phyloP scores from a whole-genome alignment of 1,140 invertebrate species.

The Centruroides vittatus region DNA sequence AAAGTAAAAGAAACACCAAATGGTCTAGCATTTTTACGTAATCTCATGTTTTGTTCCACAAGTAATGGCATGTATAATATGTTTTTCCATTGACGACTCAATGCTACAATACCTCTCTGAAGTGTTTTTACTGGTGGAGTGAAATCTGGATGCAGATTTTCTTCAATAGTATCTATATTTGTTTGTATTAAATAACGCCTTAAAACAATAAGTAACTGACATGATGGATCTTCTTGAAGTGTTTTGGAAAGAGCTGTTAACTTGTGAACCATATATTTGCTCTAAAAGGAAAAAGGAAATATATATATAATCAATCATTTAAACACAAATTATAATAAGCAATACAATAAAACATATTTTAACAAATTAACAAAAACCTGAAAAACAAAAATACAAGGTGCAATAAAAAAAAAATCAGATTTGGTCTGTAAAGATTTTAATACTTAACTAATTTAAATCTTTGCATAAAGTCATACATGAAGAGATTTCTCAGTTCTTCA shows the following conservation, averaged over 20 bases:
- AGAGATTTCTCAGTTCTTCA: too few relatives aligned
- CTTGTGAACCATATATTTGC: constrained; percentile 60
- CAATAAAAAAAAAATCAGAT: too few relatives aligned
- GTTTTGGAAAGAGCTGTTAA: constrained; percentile 76
- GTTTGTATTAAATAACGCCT: constrained; percentile 67
- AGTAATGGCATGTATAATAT: constrained; percentile 83
- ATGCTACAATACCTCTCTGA: constrained; percentile 75
- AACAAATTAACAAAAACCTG: too few relatives aligned
- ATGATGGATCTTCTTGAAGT: constrained; percentile 86
- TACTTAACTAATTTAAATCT: too few relatives aligned
- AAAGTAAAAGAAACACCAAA: constrained; percentile 77
- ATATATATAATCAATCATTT: too few relatives aligned
- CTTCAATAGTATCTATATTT: constrained; percentile 57
- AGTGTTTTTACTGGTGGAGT: constrained; percentile 75
- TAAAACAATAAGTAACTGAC: constrained; percentile 79
- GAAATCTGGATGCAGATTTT: constrained; percentile 63
- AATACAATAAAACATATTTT: too few relatives aligned
- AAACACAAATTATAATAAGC: too few relatives aligned
- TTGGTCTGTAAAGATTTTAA: too few relatives aligned
- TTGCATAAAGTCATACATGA: too few relatives aligned
- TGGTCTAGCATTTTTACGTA: constrained; percentile 53
- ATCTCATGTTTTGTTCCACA: constrained; percentile 65
- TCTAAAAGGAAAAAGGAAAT: constrained; percentile 36
- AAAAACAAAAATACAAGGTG: too few relatives aligned
- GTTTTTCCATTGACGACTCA: constrained; percentile 94